Evolutionary conservation across 2,797 vertebrate species (phyloP).

Genomic region (Acipenser ruthenus): DNA sequence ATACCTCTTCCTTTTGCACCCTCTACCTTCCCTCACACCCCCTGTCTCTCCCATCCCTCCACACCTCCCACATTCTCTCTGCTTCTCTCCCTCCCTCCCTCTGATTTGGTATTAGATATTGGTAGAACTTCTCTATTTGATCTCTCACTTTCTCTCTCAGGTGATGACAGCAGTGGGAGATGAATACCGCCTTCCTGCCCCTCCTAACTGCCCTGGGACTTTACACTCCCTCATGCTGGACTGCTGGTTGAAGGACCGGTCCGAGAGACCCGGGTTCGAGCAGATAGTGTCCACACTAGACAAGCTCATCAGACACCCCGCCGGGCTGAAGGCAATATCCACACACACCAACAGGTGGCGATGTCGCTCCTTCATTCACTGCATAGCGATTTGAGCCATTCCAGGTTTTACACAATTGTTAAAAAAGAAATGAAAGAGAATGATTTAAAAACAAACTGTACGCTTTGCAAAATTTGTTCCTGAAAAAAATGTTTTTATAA

Average conservation of each 20-base stretch:
- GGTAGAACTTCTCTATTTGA: neutral
- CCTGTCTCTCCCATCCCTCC: too few species aligned
- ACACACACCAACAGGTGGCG: slow-evolving; percentile 49
- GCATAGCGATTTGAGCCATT: too few species aligned
- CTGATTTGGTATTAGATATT: neutral
- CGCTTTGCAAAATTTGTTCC: neutral
- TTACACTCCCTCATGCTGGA: slow-evolving; percentile 91
- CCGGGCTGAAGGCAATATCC: slow-evolving; percentile 61
- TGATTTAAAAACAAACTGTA: neutral
- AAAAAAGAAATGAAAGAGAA: neutral
- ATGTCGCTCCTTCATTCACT: neutral
- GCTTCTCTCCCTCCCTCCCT: neutral
- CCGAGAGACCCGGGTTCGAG: slow-evolving; percentile 76
- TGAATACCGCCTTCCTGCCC: slow-evolving; percentile 86
- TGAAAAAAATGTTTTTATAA: slow-evolving; percentile 1
- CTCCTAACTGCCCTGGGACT: slow-evolving; percentile 80
- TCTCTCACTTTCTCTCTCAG: slow-evolving; percentile 42
- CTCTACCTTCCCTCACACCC: too few species aligned
- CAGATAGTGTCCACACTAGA: slow-evolving; percentile 75
- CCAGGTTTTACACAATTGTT: neutral
- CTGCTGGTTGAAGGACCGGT: slow-evolving; percentile 81
- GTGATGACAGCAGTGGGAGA: slow-evolving; percentile 93
- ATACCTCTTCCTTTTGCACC: too few species aligned
- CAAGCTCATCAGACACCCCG: slow-evolving; percentile 65
- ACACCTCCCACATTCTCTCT: too few species aligned